phyloP scores from a whole-genome alignment of 1,140 invertebrate species.

The Brachionus angularis region DNA sequence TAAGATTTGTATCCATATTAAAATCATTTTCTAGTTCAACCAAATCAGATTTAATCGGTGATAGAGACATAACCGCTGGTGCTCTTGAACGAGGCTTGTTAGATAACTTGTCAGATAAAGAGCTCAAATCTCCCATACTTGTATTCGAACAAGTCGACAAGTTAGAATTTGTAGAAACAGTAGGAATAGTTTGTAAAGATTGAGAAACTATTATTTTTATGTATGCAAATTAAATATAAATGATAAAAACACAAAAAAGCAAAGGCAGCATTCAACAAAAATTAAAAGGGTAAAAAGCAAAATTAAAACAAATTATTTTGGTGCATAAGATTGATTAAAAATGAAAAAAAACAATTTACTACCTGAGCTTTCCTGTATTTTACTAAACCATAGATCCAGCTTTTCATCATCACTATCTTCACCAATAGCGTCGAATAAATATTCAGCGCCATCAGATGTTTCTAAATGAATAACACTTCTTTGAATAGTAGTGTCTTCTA shows the following conservation, averaged over 20 bases:
- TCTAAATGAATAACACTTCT: conserved; percentile 35
- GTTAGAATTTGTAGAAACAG: not conserved
- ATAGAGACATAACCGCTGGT: conserved; percentile 8
- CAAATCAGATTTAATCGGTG: conserved; percentile 15
- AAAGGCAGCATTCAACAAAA: not conserved
- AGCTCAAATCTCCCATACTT: conserved; percentile 25
- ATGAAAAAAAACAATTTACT: not conserved
- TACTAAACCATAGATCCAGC: conserved; percentile 23
- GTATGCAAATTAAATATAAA: no score
- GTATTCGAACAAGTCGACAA: conserved; percentile 1
- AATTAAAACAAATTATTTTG: not conserved
- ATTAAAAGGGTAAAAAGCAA: conserved; percentile 8
- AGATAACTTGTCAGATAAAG: conserved; percentile 1
- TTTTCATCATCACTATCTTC: conserved; percentile 18
- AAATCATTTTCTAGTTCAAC: not conserved
- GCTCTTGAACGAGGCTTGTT: conserved; percentile 25
- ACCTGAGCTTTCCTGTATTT: conserved; percentile 31
- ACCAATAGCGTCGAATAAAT: conserved; percentile 33
- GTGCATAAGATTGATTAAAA: no score
- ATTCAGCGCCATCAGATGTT: conserved; percentile 39
- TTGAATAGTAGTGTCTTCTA: conserved; percentile 34
- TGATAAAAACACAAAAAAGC: not conserved
- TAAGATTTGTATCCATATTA: no score
- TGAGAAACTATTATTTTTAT: conserved; percentile 17
- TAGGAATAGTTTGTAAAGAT: no score